These are phyloP conservation scores for Capreolus pygargus DNA, from an alignment of 2,113 vertebrate genomes.

Conservation along the genomic window DNA sequence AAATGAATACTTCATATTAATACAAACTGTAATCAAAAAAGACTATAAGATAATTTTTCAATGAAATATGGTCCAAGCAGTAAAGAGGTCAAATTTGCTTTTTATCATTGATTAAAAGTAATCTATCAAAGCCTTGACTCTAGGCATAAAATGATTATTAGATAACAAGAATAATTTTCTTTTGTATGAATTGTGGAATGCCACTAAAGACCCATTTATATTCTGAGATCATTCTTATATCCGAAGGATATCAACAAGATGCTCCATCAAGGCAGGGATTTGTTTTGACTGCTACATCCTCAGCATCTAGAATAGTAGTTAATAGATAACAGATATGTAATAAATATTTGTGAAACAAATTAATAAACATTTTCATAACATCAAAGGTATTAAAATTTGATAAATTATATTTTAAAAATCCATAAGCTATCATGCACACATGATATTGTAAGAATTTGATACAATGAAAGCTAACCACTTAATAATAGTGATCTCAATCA, in stretches of 20 bases:
- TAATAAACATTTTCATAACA: not conserved
- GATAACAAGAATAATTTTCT: not conserved
- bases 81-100: not conserved
- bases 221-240: not conserved
- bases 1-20: not conserved
- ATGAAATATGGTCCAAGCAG: not conserved
- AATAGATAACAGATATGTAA: not conserved
- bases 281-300: not conserved
- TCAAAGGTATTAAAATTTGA: not conserved
- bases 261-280: not conserved
- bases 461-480: not conserved
- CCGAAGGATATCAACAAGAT: not conserved
- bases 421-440: not conserved
- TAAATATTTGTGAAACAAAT: conserved; percentile 2
- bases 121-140: not conserved
- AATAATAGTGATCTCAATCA: not conserved
- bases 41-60: not conserved
- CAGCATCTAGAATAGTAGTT: not conserved
- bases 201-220: not conserved
- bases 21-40: not conserved
- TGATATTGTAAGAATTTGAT: not conserved
- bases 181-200: not conserved
- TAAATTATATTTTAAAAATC: not conserved
- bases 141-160: not conserved
- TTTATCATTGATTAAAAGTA: not conserved